Evolutionary conservation across 2,888 invertebrate species (phyloP).

Genomic region (Torymus texanus): DNA sequence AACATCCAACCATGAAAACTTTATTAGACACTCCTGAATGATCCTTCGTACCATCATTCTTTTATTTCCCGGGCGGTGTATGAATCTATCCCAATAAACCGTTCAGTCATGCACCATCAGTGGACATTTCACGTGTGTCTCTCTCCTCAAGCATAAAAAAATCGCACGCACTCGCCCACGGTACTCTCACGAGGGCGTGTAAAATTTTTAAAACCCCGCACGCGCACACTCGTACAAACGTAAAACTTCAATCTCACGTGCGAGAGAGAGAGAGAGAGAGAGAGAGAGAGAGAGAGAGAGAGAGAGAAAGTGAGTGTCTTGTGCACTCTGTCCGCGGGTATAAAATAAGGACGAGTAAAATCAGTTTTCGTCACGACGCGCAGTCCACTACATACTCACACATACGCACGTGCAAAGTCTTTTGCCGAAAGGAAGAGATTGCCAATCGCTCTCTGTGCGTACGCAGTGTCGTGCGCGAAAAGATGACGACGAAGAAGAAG

Average conservation of each 20-base stretch:
- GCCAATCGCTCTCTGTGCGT: conserved; percentile 38
- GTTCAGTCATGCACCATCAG: no score
- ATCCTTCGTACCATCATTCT: no score
- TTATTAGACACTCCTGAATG: no score
- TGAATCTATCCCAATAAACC: no score
- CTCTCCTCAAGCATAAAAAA: no score
- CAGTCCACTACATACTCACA: conserved; percentile 1
- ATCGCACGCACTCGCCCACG: neutral
- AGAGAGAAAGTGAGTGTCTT: neutral
- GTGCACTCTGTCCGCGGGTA: neutral
- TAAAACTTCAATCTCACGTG: conserved; percentile 32
- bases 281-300: neutral
- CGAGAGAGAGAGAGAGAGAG: neutral
- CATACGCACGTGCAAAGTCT: neutral
- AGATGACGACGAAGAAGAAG: neutral
- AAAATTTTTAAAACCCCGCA: conserved; percentile 33
- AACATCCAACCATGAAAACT: no score
- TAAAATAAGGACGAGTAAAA: conserved; percentile 41
- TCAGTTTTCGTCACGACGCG: conserved; percentile 39
- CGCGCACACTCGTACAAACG: conserved; percentile 2
- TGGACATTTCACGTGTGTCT: no score
- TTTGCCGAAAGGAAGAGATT: conserved; percentile 26
- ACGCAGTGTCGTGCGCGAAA: neutral
- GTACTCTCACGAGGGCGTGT: conserved; percentile 17
- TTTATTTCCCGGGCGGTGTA: no score